Percentiles rank a stretch among this genome's conserved stretches.
Evolutionary conservation across 1,140 invertebrate species (phyloP).

Genomic region (Wasmannia auropunctata): DNA sequence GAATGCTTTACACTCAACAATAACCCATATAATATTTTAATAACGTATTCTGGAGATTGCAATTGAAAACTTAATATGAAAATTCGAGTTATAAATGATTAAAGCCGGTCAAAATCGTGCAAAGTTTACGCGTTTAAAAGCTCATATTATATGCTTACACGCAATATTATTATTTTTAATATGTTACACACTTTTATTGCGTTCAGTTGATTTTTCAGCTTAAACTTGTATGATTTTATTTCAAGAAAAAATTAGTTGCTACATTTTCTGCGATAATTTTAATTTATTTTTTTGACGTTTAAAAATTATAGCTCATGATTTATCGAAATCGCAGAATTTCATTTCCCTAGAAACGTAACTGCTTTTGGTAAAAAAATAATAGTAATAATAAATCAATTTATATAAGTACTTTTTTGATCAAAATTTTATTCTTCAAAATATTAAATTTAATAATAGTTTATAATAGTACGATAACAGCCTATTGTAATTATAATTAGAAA

Average conservation of each 20-base stretch:
- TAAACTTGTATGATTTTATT: not conserved
- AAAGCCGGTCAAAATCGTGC: not conserved
- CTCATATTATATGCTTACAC: not conserved
- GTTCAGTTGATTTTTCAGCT: not conserved
- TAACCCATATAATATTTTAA: not conserved
- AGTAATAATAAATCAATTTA: not conserved
- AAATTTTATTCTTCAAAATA: not conserved
- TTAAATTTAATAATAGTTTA: not conserved
- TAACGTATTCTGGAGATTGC: not conserved
- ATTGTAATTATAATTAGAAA: not conserved
- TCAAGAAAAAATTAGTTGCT: not conserved
- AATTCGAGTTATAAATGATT: not conserved
- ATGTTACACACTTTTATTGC: not conserved
- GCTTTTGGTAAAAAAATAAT: not conserved
- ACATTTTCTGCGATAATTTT: not conserved
- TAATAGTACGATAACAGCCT: not conserved
- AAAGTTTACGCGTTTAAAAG: not conserved
- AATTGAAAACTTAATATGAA: not conserved
- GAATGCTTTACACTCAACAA: no score
- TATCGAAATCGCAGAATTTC: not conserved
- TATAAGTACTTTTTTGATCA: not conserved
- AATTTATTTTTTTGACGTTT: not conserved
- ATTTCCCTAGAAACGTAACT: not conserved
- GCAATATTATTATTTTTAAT: not conserved
- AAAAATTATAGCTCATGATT: not conserved